Percentiles rank a stretch among this genome's conserved stretches.
Evolutionary conservation across 1,140 invertebrate genomes (phyloP).

Genomic region (Panagrolaimus sp.): DNA sequence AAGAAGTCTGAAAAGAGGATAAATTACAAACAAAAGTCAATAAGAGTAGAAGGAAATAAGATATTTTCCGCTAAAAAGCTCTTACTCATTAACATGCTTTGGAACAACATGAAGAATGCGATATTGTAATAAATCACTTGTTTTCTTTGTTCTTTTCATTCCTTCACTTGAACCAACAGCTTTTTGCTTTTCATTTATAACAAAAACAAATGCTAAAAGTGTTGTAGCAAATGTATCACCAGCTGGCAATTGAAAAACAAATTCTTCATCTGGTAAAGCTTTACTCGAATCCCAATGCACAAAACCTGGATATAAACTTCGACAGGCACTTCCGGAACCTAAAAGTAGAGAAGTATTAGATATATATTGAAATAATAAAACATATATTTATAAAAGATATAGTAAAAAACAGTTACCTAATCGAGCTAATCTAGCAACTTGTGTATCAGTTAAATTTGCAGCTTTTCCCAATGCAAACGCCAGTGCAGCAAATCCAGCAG

Average conservation of each 20-base stretch:
- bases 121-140: slow-evolving; percentile 75
- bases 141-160: slow-evolving; percentile 77
- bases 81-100: slow-evolving; percentile 66
- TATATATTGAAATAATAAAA: no score
- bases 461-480: slow-evolving; percentile 47
- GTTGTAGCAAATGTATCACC: slow-evolving; percentile 65
- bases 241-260: background rate
- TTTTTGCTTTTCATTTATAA: slow-evolving; percentile 78
- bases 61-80: background rate
- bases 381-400: no score
- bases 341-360: no score
- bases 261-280: slow-evolving; percentile 68
- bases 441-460: slow-evolving; percentile 32
- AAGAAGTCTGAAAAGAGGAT: slow-evolving; percentile 34
- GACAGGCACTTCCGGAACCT: slow-evolving; percentile 91
- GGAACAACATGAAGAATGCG: slow-evolving; percentile 71
- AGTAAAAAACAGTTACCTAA: slow-evolving; percentile 41
- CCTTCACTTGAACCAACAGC: slow-evolving; percentile 78
- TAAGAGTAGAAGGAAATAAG: no score
- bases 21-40: no score
- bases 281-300: slow-evolving; percentile 78
- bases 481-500: slow-evolving; percentile 80
- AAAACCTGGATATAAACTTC: slow-evolving; percentile 88
- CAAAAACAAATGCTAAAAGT: slow-evolving; percentile 79
- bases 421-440: slow-evolving; percentile 65